Percentiles rank a stretch among this genome's conserved stretches.
phyloP scores from a whole-genome alignment of 1,140 invertebrate species.

The Luehdorfia chinensis region DNA sequence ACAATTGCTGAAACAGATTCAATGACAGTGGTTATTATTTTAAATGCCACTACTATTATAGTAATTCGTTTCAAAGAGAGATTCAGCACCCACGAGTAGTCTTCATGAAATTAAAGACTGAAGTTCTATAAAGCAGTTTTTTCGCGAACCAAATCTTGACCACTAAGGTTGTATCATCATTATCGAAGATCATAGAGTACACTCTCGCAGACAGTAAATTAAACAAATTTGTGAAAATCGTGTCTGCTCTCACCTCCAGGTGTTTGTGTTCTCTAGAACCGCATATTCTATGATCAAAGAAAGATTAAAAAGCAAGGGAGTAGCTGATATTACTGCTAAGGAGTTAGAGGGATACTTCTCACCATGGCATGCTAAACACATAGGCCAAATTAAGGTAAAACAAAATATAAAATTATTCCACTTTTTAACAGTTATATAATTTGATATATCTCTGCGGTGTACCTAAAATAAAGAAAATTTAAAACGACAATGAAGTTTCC shows the following conservation, averaged over 20 bases:
- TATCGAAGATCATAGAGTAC: constrained; percentile 42
- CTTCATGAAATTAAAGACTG: too few relatives aligned
- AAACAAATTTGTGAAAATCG: constrained; percentile 45
- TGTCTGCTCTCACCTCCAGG: constrained; percentile 80
- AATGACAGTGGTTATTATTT: too few relatives aligned
- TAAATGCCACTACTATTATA: too few relatives aligned
- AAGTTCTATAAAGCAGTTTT: too few relatives aligned
- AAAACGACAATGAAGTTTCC: not conserved
- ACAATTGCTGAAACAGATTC: too few relatives aligned
- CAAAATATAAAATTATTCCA: too few relatives aligned
- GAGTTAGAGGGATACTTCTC: constrained; percentile 88
- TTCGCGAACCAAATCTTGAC: constrained; percentile 13
- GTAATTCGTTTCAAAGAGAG: too few relatives aligned
- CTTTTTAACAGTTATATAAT: too few relatives aligned
- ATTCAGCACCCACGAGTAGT: too few relatives aligned
- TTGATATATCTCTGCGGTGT: too few relatives aligned
- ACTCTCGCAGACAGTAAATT: constrained; percentile 29
- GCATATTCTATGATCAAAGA: constrained; percentile 89
- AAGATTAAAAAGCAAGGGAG: constrained; percentile 85
- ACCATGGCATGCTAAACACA: constrained; percentile 90
- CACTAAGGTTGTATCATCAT: too few relatives aligned
- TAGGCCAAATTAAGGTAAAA: constrained; percentile 85
- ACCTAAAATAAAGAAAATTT: not conserved
- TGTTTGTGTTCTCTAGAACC: constrained; percentile 89
- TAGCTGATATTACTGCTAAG: constrained; percentile 82